A percentile compares a stretch with the other conserved stretches of the same genome.
Evolutionary conservation across 2,797 vertebrate species (phyloP).

Genomic region (Dermochelys coriacea): DNA sequence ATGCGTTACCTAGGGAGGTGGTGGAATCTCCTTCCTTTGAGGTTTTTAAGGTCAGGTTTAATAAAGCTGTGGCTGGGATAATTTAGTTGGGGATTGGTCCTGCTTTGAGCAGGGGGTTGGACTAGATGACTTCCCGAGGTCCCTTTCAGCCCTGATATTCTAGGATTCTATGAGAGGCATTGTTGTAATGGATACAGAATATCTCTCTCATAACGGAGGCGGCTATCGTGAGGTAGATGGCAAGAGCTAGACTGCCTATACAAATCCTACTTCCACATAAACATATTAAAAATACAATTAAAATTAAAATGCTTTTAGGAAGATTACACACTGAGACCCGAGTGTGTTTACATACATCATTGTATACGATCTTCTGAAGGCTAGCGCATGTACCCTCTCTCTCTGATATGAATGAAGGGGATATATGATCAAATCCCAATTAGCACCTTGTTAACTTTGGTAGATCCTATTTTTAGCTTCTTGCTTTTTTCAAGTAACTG

Average conservation of each 20-base stretch:
- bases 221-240: background rate
- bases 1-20: too few relatives aligned
- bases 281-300: background rate
- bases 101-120: too few relatives aligned
- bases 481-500: slow-evolving; percentile 10
- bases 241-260: background rate
- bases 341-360: background rate
- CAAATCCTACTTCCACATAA: background rate
- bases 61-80: too few relatives aligned
- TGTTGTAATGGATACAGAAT: background rate
- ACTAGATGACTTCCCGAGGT: too few relatives aligned
- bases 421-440: background rate
- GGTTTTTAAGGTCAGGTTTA: too few relatives aligned
- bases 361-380: background rate
- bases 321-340: background rate
- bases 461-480: background rate
- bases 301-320: background rate
- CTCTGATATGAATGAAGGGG: background rate
- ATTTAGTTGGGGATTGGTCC: too few relatives aligned
- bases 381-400: background rate
- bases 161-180: too few relatives aligned
- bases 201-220: background rate
- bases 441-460: background rate
- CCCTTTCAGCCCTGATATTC: too few relatives aligned
- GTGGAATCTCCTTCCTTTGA: too few relatives aligned